Conservation (phyloP, 2,113 vertebrate species). For the Etia nguti region DNA sequence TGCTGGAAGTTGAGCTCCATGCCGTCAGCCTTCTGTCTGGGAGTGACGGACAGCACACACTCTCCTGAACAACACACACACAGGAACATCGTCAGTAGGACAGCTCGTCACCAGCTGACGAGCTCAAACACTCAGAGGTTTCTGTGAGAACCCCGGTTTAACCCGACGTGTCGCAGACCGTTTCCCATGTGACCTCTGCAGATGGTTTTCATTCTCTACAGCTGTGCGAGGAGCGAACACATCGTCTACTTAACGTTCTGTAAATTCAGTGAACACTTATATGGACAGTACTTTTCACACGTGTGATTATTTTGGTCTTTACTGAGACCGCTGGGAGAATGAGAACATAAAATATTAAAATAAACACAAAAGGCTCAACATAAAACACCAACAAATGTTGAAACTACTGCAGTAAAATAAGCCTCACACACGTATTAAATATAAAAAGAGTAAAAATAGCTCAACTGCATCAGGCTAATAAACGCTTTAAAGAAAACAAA, state of each 20-base stretch:
- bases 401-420: no score
- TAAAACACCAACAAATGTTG: no score
- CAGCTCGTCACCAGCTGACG: rapidly evolving
- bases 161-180: rapidly evolving
- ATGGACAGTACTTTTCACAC: no score
- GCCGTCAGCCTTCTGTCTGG: conserved; percentile 80
- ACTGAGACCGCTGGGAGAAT: no score
- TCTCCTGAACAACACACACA: conserved; percentile 73
- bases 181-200: neutral
- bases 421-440: no score
- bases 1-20: conserved; percentile 97
- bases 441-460: no score
- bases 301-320: no score
- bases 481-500: no score
- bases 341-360: no score
- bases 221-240: neutral
- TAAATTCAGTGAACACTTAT: no score
- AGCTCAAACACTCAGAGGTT: neutral
- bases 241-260: neutral
- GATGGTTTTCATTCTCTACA: neutral
- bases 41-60: conserved; percentile 86
- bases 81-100: neutral
- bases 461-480: no score
- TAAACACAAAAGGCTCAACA: no score
- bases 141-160: neutral